Base-by-base conservation (phyloP, 1,140 invertebrate genomes). In the Oedothorax gibbosus region DNA sequence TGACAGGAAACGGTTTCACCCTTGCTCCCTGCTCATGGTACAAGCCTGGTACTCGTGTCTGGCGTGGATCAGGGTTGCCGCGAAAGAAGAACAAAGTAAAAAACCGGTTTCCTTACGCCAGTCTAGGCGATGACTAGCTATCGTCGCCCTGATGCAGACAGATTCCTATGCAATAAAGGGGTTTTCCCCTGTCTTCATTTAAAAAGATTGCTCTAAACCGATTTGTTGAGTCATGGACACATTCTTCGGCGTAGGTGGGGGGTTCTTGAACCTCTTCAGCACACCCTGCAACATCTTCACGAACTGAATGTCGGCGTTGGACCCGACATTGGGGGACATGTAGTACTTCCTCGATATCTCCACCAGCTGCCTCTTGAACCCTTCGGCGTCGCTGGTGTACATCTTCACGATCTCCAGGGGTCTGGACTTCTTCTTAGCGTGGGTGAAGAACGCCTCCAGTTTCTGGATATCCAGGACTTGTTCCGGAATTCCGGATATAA, bases 351-450 rank as follows among this genome's bases (percentile, higher is more conserved):
- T 11, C 18, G 11, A n/a, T 12, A 79, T 66, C 5, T 54, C 18
- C 11, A 54, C n/a, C 77, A 79, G 18, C n/a, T 68, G 64, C 5
- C 21, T 35, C n/a, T 79, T 66, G 49, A 79, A 12, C 9, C 64
- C 60, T 7, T 53, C n/a, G 7, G 65, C 77, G 0, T 79, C 4
- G 20, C 0, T 0, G 10, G 77, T 79, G 20, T 65, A 79, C 7
- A 57, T 12, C 11, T 21, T 54, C 50, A 65, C 77, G 12, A 79
- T 10, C 4, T 21, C 35, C 12, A 15, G n/a, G 10, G 77, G 77
- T 6, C 62, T 79, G 18, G 62, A 53, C 50, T 79, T 79, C 18
- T 79, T 79, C 64, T 79, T 79, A 4, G 68, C 77, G 12, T 79
- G 62, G n/a, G 66, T 79, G 11, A 79, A 68, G 64, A 79, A 79